These are phyloP conservation scores for Euleptes europaea DNA, from an alignment of 2,113 vertebrate species.

Conservation along the genomic window DNA sequence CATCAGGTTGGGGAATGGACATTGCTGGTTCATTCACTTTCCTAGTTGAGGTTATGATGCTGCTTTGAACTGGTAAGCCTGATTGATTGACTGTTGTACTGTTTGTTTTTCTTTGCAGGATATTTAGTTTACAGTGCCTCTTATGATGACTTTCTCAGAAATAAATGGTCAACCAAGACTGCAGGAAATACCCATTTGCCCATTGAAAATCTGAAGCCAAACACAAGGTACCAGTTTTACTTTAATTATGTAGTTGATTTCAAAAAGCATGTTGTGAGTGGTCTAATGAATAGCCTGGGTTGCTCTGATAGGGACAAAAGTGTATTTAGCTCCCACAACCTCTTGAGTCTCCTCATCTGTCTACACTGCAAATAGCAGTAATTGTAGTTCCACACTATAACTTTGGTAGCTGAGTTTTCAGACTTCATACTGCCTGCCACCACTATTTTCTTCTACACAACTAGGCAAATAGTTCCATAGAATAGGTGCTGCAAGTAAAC, in stretches of 20 bases:
- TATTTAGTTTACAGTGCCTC: conserved; percentile 96
- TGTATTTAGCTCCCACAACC: too few relatives aligned
- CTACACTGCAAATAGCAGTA: too few relatives aligned
- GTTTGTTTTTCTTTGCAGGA: conserved; percentile 71
- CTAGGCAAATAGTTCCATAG: too few relatives aligned
- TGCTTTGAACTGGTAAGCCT: not conserved
- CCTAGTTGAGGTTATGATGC: not conserved
- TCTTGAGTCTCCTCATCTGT: too few relatives aligned
- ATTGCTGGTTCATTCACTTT: not conserved
- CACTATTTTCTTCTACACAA: too few relatives aligned
- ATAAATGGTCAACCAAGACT: conserved; percentile 88
- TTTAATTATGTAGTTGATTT: conserved; percentile 1
- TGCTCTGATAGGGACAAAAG: not conserved
- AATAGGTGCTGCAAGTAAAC: too few relatives aligned
- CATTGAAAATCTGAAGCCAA: conserved; percentile 97
- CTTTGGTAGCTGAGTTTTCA: too few relatives aligned
- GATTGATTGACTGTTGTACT: not conserved
- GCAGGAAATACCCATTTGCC: conserved; percentile 86
- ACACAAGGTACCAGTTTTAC: conserved; percentile 83
- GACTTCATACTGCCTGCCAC: too few relatives aligned
- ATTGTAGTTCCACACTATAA: too few relatives aligned
- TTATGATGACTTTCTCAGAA: conserved; percentile 94
- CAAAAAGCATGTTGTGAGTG: not conserved
- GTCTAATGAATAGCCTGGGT: not conserved
- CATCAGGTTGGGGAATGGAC: not conserved